Percentiles rank a stretch among this genome's conserved stretches.
phyloP scores from a whole-genome alignment of 1,140 invertebrate species.

The Globodera rostochiensis region DNA sequence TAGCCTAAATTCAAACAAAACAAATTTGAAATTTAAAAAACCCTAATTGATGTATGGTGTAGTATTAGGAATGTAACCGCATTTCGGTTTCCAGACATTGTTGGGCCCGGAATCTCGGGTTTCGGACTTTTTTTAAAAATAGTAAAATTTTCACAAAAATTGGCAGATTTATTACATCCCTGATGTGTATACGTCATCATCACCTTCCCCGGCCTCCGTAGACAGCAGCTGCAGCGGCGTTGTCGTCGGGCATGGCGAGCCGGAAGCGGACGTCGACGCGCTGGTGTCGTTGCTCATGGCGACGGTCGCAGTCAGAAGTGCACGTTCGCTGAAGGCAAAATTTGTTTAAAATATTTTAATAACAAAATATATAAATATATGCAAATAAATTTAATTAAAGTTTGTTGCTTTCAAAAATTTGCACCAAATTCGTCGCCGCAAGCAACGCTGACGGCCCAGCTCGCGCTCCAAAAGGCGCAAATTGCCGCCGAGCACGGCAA shows the following conservation, averaged over 20 bases:
- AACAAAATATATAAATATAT: too few species aligned
- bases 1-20: neutral
- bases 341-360: too few species aligned
- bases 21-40: too few species aligned
- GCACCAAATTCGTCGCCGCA: slow-evolving; percentile 12
- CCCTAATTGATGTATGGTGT: too few species aligned
- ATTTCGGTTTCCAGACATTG: too few species aligned
- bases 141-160: too few species aligned
- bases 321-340: neutral
- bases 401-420: neutral
- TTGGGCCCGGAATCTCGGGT: too few species aligned
- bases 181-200: neutral
- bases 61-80: too few species aligned
- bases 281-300: neutral
- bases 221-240: neutral
- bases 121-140: too few species aligned
- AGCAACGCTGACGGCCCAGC: slow-evolving; percentile 7
- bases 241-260: neutral
- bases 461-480: slow-evolving; percentile 13
- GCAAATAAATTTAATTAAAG: neutral
- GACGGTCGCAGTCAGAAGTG: neutral
- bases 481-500: slow-evolving; percentile 14
- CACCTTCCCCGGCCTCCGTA: neutral
- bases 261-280: neutral
- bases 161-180: too few species aligned